phyloP scores from a whole-genome alignment of 2,797 vertebrate genomes.

The Falco rusticolus region DNA sequence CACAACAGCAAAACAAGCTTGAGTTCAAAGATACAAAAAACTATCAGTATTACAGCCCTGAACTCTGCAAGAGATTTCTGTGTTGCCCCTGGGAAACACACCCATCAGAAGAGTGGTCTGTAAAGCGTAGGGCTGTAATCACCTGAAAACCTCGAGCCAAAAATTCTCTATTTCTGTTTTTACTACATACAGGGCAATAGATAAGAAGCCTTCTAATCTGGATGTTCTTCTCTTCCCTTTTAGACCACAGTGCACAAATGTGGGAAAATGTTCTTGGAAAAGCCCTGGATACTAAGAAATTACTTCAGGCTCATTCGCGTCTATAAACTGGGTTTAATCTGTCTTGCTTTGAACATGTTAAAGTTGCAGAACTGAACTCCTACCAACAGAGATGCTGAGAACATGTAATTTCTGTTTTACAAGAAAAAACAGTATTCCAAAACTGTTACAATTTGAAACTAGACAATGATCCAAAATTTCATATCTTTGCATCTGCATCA shows the following conservation, averaged over 20 bases:
- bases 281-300: neutral
- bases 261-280: neutral
- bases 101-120: neutral
- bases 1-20: neutral
- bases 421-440: neutral
- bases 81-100: neutral
- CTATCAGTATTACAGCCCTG: neutral
- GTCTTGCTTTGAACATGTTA: neutral
- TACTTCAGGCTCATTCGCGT: neutral
- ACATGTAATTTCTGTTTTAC: neutral
- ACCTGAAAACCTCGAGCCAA: neutral
- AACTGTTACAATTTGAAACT: neutral
- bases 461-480: neutral
- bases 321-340: neutral
- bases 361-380: neutral
- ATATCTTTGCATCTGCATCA: neutral
- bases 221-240: neutral
- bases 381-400: neutral
- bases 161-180: neutral
- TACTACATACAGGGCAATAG: neutral
- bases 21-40: neutral
- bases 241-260: accelerated
- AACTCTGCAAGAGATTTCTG: neutral
- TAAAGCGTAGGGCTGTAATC: neutral
- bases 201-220: neutral